Percentiles rank a stretch among this genome's conserved stretches.
Evolutionary conservation across 2,888 invertebrate species (phyloP).

Genomic region (Drosophila recens): DNA sequence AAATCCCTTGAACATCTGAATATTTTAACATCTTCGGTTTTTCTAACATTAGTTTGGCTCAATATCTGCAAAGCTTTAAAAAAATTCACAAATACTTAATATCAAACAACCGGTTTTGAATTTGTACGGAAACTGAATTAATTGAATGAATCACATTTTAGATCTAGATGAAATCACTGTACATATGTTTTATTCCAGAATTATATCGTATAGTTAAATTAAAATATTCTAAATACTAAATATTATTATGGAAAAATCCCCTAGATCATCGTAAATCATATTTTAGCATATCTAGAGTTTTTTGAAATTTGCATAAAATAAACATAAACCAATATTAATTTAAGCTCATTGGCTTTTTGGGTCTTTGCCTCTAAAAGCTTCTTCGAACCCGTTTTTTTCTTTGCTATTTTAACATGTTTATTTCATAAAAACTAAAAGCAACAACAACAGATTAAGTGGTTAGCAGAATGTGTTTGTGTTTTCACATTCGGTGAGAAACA

Average conservation of each 20-base stretch:
- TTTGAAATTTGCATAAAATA: constrained; percentile 35
- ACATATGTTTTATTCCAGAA: constrained; percentile 1
- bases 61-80: not conserved
- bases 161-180: constrained; percentile 9
- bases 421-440: constrained; percentile 32
- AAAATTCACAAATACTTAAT: not conserved
- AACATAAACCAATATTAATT: constrained; percentile 24
- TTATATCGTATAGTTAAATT: constrained; percentile 11
- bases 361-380: constrained; percentile 10
- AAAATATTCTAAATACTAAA: not conserved
- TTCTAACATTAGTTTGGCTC: not conserved
- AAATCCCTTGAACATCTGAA: not conserved
- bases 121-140: constrained; percentile 14
- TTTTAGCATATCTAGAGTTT: constrained; percentile 11
- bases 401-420: constrained; percentile 15
- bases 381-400: constrained; percentile 37
- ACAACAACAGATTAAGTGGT: constrained; percentile 32
- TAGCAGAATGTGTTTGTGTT: constrained; percentile 28
- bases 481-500: constrained; percentile 29
- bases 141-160: constrained; percentile 7
- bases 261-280: constrained; percentile 1
- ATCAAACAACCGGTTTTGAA: constrained; percentile 31
- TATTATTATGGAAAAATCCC: constrained; percentile 25
- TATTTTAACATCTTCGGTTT: not conserved
- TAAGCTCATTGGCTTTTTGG: constrained; percentile 30